These are phyloP conservation scores for Tylochromis polylepis DNA, from an alignment of 2,113 vertebrate species.

Conservation along the genomic window DNA sequence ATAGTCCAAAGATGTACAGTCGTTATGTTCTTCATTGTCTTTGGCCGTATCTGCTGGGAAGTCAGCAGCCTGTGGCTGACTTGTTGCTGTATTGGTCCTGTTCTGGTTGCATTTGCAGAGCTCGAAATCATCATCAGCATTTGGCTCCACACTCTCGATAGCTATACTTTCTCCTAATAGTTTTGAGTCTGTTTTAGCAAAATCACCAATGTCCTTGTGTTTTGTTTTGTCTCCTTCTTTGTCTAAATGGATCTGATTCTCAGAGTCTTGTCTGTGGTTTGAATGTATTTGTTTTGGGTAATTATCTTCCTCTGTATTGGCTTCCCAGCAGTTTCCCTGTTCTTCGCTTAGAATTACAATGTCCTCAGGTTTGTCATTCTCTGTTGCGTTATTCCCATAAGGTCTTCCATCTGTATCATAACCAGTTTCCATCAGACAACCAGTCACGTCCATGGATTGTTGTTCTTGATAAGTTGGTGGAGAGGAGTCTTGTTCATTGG, in stretches of 20 bases:
- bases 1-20: conserved; percentile 10
- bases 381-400: neutral
- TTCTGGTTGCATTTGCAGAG: neutral
- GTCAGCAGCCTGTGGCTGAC: neutral
- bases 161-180: neutral
- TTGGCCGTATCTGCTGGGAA: neutral
- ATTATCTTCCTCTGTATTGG: neutral
- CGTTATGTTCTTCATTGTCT: neutral
- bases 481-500: neutral
- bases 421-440: neutral
- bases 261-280: neutral
- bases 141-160: neutral
- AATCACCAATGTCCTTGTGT: neutral
- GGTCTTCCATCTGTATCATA: neutral
- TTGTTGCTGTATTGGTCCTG: neutral
- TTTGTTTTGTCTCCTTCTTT: neutral
- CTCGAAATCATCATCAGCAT: neutral
- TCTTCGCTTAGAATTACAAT: neutral
- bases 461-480: neutral
- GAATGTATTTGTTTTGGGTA: neutral
- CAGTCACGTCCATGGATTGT: neutral
- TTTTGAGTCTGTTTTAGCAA: neutral
- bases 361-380: neutral
- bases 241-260: neutral
- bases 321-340: neutral